A percentile compares a stretch with the other conserved stretches of the same genome.
These are phyloP conservation scores for Epicampocera succincta DNA, from an alignment of 2,888 invertebrate genomes.

Conservation along the genomic window DNA sequence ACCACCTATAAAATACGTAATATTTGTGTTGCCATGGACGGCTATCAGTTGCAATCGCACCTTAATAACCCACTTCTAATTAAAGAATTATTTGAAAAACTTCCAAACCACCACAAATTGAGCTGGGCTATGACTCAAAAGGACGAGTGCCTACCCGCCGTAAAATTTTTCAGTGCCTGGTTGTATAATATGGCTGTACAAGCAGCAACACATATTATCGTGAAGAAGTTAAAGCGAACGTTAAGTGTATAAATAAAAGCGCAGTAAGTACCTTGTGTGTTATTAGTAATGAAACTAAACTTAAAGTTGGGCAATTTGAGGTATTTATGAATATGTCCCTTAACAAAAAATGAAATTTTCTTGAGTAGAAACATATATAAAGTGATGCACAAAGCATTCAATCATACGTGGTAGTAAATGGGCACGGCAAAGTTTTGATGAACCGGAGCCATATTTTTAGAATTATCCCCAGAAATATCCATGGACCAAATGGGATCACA, in stretches of 20 bases:
- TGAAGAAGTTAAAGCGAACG: neutral
- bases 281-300: conserved; percentile 10
- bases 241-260: neutral
- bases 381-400: neutral
- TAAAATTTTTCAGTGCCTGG: conserved; percentile 35
- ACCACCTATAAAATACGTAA: too few species aligned
- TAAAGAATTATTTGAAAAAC: conserved; percentile 48
- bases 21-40: conserved; percentile 24
- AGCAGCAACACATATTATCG: conserved; percentile 33
- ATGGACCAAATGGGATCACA: conserved; percentile 21
- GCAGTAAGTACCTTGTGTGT: conserved; percentile 15
- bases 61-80: conserved; percentile 33
- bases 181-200: conserved; percentile 27
- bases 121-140: conserved; percentile 41
- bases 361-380: conserved; percentile 41
- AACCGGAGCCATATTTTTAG: conserved; percentile 40
- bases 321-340: conserved; percentile 21
- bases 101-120: conserved; percentile 44
- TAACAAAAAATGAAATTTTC: conserved; percentile 32
- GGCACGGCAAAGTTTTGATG: conserved; percentile 24
- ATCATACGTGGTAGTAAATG: conserved; percentile 20
- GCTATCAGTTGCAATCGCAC: conserved; percentile 34
- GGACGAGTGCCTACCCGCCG: conserved; percentile 30
- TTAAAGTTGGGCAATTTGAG: conserved; percentile 36
- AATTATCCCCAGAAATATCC: conserved; percentile 36